phyloP scores from a whole-genome alignment of 2,888 invertebrate genomes.

The Coenonympha glycerion region DNA sequence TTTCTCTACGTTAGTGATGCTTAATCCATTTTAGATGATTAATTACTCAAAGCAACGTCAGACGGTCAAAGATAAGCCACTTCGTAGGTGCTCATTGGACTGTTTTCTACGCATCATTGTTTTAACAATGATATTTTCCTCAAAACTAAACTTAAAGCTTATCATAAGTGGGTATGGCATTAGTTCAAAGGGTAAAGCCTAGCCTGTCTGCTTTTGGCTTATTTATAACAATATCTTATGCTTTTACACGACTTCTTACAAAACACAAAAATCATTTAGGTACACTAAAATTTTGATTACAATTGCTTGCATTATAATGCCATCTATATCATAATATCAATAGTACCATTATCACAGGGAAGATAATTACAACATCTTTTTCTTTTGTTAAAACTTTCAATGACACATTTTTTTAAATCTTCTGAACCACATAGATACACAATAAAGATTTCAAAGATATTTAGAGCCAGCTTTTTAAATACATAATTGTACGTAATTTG shows the following conservation, averaged over 20 bases:
- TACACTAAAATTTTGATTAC: not conserved
- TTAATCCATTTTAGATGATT: not conserved
- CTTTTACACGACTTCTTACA: not conserved
- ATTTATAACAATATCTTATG: slow-evolving; percentile 17
- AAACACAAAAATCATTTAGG: not conserved
- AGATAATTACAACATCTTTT: not conserved
- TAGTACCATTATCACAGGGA: not conserved
- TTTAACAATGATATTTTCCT: not conserved
- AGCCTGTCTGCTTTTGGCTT: slow-evolving; percentile 10
- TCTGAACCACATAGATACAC: no score
- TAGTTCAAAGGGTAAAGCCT: not conserved
- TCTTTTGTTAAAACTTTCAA: not conserved
- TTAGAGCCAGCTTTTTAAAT: no score
- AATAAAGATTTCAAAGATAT: no score
- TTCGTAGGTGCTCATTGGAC: not conserved
- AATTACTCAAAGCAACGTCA: not conserved
- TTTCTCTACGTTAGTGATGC: not conserved
- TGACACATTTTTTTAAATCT: no score
- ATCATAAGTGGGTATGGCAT: not conserved
- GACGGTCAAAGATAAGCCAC: not conserved
- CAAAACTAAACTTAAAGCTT: not conserved
- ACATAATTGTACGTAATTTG: no score
- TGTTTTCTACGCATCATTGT: not conserved
- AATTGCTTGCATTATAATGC: no score
- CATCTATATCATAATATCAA: no score